Conservation (phyloP, 2,113 vertebrate species). For the Reinhardtius hippoglossoides region DNA sequence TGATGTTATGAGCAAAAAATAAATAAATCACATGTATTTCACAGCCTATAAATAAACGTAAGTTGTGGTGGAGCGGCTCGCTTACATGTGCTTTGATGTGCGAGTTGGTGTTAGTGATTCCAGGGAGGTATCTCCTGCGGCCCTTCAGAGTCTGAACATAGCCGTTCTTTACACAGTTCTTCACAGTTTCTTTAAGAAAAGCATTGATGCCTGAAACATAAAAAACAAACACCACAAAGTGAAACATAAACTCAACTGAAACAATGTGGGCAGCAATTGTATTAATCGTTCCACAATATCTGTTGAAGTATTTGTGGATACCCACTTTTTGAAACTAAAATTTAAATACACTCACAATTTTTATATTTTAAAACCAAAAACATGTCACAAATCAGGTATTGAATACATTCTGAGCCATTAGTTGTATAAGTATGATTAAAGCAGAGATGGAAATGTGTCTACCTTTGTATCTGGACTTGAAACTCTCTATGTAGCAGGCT, state of each 20-base stretch:
- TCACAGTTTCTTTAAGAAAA: slow-evolving; percentile 91
- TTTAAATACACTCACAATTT: too few species aligned
- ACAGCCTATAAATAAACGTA: neutral
- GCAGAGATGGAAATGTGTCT: slow-evolving; percentile 6
- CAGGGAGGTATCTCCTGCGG: slow-evolving; percentile 91
- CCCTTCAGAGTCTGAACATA: slow-evolving; percentile 95
- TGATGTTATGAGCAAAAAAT: neutral
- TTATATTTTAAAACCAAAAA: too few species aligned
- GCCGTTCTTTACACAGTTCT: slow-evolving; percentile 88
- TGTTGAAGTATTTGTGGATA: neutral
- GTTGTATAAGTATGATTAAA: neutral
- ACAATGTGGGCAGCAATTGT: neutral
- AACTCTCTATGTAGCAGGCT: slow-evolving; percentile 92
- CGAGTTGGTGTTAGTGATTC: slow-evolving; percentile 88
- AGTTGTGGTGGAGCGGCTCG: neutral
- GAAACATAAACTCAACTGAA: neutral
- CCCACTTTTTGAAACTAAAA: neutral
- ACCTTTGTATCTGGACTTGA: slow-evolving; percentile 96
- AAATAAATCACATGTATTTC: neutral
- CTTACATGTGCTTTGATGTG: slow-evolving; percentile 92
- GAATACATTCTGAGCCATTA: neutral
- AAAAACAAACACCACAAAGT: neutral
- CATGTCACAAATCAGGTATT: neutral
- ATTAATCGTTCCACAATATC: neutral
- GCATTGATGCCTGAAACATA: slow-evolving; percentile 86